These are phyloP conservation scores for Grallaria varia DNA, from an alignment of 2,113 vertebrate genomes.

Conservation along the genomic window DNA sequence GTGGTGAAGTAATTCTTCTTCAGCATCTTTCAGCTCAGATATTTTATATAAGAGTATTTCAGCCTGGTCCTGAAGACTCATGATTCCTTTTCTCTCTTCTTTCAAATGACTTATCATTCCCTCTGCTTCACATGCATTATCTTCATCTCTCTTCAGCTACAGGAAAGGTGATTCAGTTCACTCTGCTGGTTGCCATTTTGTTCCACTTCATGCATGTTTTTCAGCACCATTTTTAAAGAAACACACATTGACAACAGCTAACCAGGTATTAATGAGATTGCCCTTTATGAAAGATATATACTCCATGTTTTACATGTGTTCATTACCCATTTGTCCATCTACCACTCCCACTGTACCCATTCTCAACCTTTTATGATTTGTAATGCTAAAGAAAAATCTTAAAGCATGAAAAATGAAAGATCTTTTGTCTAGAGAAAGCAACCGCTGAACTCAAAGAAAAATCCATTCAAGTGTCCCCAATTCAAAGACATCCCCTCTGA, in stretches of 20 bases:
- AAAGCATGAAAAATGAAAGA: not conserved
- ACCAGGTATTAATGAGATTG: not conserved
- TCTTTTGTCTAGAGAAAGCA: not conserved
- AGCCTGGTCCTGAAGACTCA: not conserved
- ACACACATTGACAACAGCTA: not conserved
- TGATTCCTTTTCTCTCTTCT: not conserved
- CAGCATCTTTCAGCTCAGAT: not conserved
- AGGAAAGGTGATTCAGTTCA: not conserved
- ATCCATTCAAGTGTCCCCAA: not conserved
- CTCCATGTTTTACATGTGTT: rapidly evolving
- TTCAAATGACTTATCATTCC: not conserved
- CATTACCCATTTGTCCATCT: not conserved
- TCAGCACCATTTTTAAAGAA: not conserved
- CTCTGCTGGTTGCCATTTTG: not conserved
- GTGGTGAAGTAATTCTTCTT: not conserved
- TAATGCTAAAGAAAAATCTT: not conserved
- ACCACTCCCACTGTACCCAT: not conserved
- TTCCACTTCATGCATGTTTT: not conserved
- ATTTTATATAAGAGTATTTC: not conserved
- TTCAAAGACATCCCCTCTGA: not conserved
- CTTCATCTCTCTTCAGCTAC: not conserved
- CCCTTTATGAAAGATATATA: not conserved
- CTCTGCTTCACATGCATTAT: not conserved
- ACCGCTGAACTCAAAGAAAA: not conserved
- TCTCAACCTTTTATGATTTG: not conserved